phyloP scores from a whole-genome alignment of 2,888 invertebrate genomes.

The Formica aserva region DNA sequence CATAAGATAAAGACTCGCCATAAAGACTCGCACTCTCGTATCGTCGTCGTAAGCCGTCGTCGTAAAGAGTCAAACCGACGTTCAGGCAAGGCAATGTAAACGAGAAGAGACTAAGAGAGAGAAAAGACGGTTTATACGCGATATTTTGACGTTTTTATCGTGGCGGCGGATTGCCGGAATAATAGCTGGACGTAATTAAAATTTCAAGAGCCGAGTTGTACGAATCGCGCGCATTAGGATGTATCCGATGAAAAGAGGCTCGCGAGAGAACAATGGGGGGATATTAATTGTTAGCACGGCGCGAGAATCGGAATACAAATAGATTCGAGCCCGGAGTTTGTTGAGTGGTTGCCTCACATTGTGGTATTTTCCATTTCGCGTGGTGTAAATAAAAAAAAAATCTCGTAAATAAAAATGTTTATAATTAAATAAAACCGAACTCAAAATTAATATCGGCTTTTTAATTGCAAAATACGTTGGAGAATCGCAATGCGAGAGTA shows the following conservation, averaged over 20 bases:
- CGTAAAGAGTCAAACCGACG: slow-evolving; percentile 9
- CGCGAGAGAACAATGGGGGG: slow-evolving; percentile 23
- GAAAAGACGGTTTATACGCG: background rate
- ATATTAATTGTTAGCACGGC: slow-evolving; percentile 33
- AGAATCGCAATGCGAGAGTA: background rate
- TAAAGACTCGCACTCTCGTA: background rate
- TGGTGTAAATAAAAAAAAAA: no score
- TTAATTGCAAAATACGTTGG: background rate
- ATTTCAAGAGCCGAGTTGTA: slow-evolving; percentile 24
- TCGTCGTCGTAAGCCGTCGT: slow-evolving; percentile 3
- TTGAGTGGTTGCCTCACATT: background rate
- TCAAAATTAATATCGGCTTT: background rate
- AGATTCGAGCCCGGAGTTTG: background rate
- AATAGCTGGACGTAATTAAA: slow-evolving; percentile 38
- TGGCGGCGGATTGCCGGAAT: slow-evolving; percentile 8
- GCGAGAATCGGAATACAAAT: slow-evolving; percentile 20
- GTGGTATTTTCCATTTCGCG: background rate
- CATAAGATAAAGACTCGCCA: background rate
- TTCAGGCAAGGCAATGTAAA: background rate
- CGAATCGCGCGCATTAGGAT: slow-evolving; percentile 35
- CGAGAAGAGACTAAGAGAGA: background rate
- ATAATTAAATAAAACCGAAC: background rate
- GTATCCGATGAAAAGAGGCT: slow-evolving; percentile 23
- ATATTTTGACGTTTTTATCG: slow-evolving; percentile 4
- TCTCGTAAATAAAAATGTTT: background rate